These are phyloP conservation scores for Drepanosiphum platanoidis DNA, from an alignment of 2,888 invertebrate species.

Conservation along the genomic window DNA sequence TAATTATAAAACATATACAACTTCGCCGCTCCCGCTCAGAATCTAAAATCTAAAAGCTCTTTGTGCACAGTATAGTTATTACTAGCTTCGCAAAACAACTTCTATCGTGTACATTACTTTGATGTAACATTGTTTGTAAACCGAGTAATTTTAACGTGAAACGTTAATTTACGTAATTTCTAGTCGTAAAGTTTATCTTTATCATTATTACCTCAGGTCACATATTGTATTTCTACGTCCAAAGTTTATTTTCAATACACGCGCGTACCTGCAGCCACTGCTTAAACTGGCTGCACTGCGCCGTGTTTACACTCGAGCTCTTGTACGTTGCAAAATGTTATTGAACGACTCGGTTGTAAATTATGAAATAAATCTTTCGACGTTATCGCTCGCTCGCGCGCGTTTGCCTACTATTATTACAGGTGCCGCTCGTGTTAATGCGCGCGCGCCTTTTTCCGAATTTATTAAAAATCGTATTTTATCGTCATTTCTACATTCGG, in stretches of 20 bases:
- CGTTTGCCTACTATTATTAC: too few species aligned
- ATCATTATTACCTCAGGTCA: slow-evolving; percentile 19
- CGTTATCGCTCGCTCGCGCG: too few species aligned
- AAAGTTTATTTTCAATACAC: neutral
- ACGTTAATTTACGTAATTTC: slow-evolving; percentile 22
- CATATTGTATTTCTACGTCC: neutral
- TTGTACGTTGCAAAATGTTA: neutral
- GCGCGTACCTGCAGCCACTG: neutral
- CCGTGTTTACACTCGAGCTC: too few species aligned
- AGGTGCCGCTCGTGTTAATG: neutral
- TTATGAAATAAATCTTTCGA: neutral
- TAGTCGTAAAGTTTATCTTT: slow-evolving; percentile 36
- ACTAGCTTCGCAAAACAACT: slow-evolving; percentile 11
- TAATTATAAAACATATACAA: neutral
- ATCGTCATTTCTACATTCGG: neutral
- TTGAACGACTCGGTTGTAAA: neutral
- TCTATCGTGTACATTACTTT: slow-evolving; percentile 35
- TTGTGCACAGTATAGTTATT: slow-evolving; percentile 24
- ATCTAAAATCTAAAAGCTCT: slow-evolving; percentile 36
- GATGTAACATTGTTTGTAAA: slow-evolving; percentile 51
- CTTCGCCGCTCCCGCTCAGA: neutral
- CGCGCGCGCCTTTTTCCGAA: neutral
- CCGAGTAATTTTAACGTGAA: slow-evolving; percentile 43
- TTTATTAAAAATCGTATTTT: neutral
- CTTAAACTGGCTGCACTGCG: neutral